Evolutionary conservation across 2,797 vertebrate genomes (phyloP).

Genomic region (Amniataba percoides): DNA sequence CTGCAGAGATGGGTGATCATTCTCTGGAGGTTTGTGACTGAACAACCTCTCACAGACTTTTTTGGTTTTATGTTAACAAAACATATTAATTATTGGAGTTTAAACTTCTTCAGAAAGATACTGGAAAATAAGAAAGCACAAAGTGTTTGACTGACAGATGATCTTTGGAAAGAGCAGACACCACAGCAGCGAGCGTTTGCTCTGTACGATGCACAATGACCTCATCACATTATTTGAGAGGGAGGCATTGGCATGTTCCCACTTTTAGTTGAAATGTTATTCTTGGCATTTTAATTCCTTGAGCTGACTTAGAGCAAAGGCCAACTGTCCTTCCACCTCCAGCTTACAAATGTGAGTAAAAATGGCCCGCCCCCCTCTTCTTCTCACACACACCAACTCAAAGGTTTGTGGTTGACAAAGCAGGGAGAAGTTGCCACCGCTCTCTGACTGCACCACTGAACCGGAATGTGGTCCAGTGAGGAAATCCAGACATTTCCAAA

Average conservation of each 20-base stretch:
- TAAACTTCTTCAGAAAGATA: neutral
- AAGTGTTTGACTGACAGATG: conserved; percentile 6
- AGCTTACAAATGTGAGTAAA: conserved; percentile 40
- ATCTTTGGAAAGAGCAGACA: conserved; percentile 16
- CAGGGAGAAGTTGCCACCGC: conserved; percentile 46
- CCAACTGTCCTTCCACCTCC: conserved; percentile 21
- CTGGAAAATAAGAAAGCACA: neutral
- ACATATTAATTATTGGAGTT: neutral
- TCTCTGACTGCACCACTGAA: conserved; percentile 65
- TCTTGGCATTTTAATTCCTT: conserved; percentile 21
- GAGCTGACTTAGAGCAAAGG: conserved; percentile 28
- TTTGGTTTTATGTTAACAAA: neutral
- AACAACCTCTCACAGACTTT: neutral
- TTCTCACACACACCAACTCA: conserved; percentile 7
- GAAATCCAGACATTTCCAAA: conserved; percentile 83
- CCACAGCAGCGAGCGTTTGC: neutral
- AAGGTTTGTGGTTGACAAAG: conserved; percentile 61
- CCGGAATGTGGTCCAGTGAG: conserved; percentile 60
- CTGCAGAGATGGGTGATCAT: neutral
- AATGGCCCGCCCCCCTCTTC: conserved; percentile 5
- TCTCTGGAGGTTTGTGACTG: neutral
- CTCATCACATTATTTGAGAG: conserved; percentile 15
- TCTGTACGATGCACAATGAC: neutral
- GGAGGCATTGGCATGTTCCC: neutral
- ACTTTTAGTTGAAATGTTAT: neutral